Evolutionary conservation across 2,113 vertebrate species (phyloP).

Genomic region (Apodemus speciosus): DNA sequence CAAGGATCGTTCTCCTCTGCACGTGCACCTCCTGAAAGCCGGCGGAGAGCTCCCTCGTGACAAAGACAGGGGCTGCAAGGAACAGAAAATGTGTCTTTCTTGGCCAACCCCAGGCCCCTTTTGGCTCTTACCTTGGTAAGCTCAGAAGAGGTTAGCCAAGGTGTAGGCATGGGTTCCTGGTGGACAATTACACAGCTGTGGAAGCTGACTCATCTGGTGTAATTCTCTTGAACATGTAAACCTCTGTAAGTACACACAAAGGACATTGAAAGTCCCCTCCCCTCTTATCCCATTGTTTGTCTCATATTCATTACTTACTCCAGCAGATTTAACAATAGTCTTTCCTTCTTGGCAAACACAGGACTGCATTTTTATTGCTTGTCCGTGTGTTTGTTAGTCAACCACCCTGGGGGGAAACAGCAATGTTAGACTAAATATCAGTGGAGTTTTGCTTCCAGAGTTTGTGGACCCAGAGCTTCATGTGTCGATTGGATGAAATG

Average conservation of each 20-base stretch:
- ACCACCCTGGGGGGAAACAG: slow-evolving; percentile 47
- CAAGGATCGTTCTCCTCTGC: background rate
- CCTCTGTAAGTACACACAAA: slow-evolving; percentile 28
- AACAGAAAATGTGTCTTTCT: slow-evolving; percentile 59
- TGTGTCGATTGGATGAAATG: slow-evolving; percentile 48
- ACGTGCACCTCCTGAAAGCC: slow-evolving; percentile 24
- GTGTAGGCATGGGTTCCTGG: slow-evolving; percentile 33
- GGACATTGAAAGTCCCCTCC: slow-evolving; percentile 11
- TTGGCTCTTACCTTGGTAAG: slow-evolving; percentile 60
- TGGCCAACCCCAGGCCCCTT: slow-evolving; percentile 52
- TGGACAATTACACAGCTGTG: slow-evolving; percentile 61
- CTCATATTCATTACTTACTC: slow-evolving; percentile 28
- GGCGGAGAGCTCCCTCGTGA: slow-evolving; percentile 30
- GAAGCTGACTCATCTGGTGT: slow-evolving; percentile 10
- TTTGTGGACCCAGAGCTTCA: slow-evolving; percentile 69
- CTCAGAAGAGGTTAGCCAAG: slow-evolving; percentile 69
- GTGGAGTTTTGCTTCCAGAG: slow-evolving; percentile 53
- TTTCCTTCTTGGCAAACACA: slow-evolving; percentile 58
- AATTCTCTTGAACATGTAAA: slow-evolving; percentile 28
- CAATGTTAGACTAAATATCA: slow-evolving; percentile 45
- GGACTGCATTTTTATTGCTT: slow-evolving; percentile 53
- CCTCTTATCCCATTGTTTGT: slow-evolving; percentile 22
- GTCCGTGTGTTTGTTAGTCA: background rate
- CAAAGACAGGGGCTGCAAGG: slow-evolving; percentile 26
- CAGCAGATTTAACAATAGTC: slow-evolving; percentile 13